Evolutionary conservation across 1,140 invertebrate species (phyloP).

Genomic region (Dolichoris vasculosae): DNA sequence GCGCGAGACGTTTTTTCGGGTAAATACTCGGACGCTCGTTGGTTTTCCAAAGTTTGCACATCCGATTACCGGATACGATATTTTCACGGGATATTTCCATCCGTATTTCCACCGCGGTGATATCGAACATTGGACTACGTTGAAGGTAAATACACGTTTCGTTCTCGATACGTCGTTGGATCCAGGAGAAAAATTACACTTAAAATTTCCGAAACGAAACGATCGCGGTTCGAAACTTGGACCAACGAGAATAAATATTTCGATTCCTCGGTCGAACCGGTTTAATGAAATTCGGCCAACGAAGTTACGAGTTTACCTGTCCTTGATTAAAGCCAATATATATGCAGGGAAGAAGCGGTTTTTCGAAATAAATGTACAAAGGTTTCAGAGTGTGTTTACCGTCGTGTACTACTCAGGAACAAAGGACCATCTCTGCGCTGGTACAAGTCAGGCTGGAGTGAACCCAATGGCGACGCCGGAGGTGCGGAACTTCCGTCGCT

Average conservation of each 20-base stretch:
- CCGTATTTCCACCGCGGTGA: neutral
- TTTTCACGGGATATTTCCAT: no score
- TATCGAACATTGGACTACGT: neutral
- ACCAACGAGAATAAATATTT: neutral
- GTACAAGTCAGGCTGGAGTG: slow-evolving; percentile 90
- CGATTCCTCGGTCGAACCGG: neutral
- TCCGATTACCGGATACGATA: neutral
- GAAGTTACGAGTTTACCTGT: neutral
- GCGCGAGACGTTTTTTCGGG: neutral
- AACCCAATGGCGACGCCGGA: slow-evolving; percentile 85
- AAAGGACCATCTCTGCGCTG: slow-evolving; percentile 83
- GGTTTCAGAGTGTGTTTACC: slow-evolving; percentile 3
- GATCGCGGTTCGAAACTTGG: no score
- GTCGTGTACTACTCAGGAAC: slow-evolving; percentile 76
- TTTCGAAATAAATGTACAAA: neutral
- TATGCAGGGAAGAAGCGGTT: no score
- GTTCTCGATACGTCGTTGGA: no score
- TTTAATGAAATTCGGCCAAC: neutral
- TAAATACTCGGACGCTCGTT: neutral
- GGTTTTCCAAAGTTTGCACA: neutral
- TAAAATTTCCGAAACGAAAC: neutral
- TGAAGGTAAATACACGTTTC: neutral
- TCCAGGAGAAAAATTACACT: no score
- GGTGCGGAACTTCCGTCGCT: slow-evolving; percentile 65
- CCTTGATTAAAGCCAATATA: neutral